phyloP scores from a whole-genome alignment of 2,888 invertebrate genomes.

The Copidosoma aretas region DNA sequence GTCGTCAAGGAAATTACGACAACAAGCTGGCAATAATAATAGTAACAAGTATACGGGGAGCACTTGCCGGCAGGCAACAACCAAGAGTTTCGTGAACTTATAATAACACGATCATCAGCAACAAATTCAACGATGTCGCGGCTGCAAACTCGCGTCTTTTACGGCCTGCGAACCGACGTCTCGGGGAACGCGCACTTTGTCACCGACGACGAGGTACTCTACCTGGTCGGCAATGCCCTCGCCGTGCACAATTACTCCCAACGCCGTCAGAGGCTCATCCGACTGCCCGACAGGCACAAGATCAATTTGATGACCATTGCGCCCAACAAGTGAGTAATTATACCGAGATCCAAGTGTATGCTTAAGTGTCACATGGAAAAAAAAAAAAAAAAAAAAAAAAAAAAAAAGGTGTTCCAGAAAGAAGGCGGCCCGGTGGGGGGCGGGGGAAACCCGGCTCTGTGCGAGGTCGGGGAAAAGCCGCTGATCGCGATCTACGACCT shows the following conservation, averaged over 20 bases:
- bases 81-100: background rate
- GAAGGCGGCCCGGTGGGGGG: conserved; percentile 71
- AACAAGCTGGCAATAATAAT: conserved; percentile 19
- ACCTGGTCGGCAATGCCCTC: conserved; percentile 80
- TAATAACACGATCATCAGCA: background rate
- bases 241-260: conserved; percentile 76
- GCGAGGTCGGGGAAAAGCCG: conserved; percentile 71
- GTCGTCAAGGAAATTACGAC: conserved; percentile 36
- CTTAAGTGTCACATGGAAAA: too few relatives aligned
- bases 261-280: conserved; percentile 77
- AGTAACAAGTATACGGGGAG: background rate
- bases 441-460: conserved; percentile 70
- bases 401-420: conserved; percentile 64
- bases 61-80: background rate
- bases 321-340: conserved; percentile 74
- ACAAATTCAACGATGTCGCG: conserved; percentile 45
- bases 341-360: too few relatives aligned
- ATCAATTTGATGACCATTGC: conserved; percentile 71
- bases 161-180: conserved; percentile 71
- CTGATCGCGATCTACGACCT: conserved; percentile 77
- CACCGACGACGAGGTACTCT: conserved; percentile 77
- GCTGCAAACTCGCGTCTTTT: conserved; percentile 69
- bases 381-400: too few relatives aligned
- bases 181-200: conserved; percentile 77
- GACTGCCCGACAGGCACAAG: conserved; percentile 72